Percentiles rank a stretch among this genome's conserved stretches.
These are phyloP conservation scores for Spodoptera picta DNA, from an alignment of 2,888 invertebrate species.

Conservation along the genomic window DNA sequence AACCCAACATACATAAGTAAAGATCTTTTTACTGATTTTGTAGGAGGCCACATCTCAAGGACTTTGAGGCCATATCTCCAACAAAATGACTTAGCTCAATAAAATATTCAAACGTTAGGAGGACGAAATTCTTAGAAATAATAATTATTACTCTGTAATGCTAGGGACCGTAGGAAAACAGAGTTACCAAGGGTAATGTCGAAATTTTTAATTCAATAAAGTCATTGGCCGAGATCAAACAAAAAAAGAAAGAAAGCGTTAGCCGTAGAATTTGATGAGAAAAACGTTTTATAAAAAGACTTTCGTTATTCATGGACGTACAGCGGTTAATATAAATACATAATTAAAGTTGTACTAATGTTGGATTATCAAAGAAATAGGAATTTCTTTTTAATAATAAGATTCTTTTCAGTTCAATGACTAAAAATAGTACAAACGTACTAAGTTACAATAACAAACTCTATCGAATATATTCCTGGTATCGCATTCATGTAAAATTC, in stretches of 20 bases:
- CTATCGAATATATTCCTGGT: constrained; percentile 4
- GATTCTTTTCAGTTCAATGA: not conserved
- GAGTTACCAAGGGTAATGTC: constrained; percentile 31
- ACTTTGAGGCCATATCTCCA: constrained; percentile 55
- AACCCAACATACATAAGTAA: constrained; percentile 61
- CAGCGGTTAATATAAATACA: constrained; percentile 21
- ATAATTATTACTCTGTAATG: constrained; percentile 59
- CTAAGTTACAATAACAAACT: constrained; percentile 5
- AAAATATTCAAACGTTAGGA: constrained; percentile 64
- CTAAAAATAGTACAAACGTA: constrained; percentile 2
- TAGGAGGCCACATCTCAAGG: constrained; percentile 54
- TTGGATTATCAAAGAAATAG: constrained; percentile 14
- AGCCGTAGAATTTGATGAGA: constrained; percentile 32
- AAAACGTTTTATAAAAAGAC: constrained; percentile 38
- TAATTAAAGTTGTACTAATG: constrained; percentile 22
- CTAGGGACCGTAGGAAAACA: constrained; percentile 47
- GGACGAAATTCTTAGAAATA: constrained; percentile 56
- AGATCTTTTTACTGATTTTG: constrained; percentile 56
- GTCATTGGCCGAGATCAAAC: constrained; percentile 46
- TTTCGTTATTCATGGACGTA: constrained; percentile 42
- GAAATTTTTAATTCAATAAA: constrained; percentile 42
- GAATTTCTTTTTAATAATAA: constrained; percentile 7
- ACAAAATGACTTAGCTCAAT: constrained; percentile 63
- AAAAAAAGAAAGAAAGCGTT: constrained; percentile 31
- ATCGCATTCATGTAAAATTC: constrained; percentile 10